These are phyloP conservation scores for Phodopus roborovskii DNA, from an alignment of 2,113 vertebrate genomes.

Conservation along the genomic window DNA sequence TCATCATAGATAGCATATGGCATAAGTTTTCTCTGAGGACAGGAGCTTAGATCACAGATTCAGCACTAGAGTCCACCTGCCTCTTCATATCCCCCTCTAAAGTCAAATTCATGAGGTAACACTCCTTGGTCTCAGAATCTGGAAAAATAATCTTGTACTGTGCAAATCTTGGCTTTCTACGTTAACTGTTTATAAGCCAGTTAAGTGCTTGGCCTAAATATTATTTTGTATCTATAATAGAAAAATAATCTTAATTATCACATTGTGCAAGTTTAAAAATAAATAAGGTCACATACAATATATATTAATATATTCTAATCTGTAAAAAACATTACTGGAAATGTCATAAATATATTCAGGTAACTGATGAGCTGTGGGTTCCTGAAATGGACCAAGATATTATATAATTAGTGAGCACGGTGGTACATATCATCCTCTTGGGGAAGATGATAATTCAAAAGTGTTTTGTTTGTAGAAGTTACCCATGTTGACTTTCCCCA, in stretches of 20 bases:
- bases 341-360: not conserved
- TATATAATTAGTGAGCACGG: not conserved
- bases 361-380: not conserved
- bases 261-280: not conserved
- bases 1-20: rapidly evolving
- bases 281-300: not conserved
- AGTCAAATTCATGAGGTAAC: not conserved
- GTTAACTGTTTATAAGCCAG: not conserved
- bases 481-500: conserved; percentile 52
- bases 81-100: not conserved
- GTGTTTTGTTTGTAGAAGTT: not conserved
- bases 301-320: not conserved
- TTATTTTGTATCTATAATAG: not conserved
- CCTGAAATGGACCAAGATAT: not conserved
- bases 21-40: not conserved
- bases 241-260: conserved; percentile 5
- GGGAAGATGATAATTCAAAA: conserved; percentile 18
- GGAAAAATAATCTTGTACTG: rapidly evolving
- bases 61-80: not conserved
- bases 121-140: not conserved
- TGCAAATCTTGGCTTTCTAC: not conserved
- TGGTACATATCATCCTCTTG: not conserved
- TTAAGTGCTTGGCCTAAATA: not conserved
- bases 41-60: rapidly evolving
- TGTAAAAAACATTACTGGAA: not conserved